Evolutionary conservation across 92 coral and sea anemone genomes (phyloP).

Genomic region (Zoanthus sociatus): DNA sequence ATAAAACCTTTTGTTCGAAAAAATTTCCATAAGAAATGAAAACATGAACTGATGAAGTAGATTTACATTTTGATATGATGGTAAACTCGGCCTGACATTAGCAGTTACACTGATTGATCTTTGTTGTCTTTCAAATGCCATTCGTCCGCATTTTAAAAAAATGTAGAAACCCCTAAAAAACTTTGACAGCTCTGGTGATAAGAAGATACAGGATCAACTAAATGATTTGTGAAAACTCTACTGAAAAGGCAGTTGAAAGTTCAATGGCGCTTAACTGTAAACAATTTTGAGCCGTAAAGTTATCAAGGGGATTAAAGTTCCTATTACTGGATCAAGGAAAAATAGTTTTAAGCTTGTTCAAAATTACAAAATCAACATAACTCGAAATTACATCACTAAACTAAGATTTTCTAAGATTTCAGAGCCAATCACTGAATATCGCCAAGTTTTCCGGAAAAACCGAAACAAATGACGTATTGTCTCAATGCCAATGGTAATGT

Average conservation of each 20-base stretch:
- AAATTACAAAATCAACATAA: no score
- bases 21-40: constrained; percentile 46
- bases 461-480: no score
- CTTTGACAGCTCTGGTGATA: background rate
- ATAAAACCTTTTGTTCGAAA: constrained; percentile 35
- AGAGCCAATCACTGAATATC: no score
- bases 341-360: no score
- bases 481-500: no score
- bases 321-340: background rate
- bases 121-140: background rate
- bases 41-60: background rate
- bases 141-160: background rate
- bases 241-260: constrained; percentile 10
- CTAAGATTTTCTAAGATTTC: no score
- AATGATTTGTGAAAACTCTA: background rate
- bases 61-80: constrained; percentile 26
- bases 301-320: constrained; percentile 1
- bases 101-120: background rate
- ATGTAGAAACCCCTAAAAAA: background rate
- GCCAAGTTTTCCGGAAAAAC: no score
- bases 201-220: constrained; percentile 11
- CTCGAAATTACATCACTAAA: no score
- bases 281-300: constrained; percentile 11
- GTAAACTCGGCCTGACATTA: background rate
- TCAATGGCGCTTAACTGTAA: constrained; percentile 23